A percentile compares a stretch with the other conserved stretches of the same genome.
phyloP scores from a whole-genome alignment of 2,113 vertebrate species.

The Stictonetta naevosa region DNA sequence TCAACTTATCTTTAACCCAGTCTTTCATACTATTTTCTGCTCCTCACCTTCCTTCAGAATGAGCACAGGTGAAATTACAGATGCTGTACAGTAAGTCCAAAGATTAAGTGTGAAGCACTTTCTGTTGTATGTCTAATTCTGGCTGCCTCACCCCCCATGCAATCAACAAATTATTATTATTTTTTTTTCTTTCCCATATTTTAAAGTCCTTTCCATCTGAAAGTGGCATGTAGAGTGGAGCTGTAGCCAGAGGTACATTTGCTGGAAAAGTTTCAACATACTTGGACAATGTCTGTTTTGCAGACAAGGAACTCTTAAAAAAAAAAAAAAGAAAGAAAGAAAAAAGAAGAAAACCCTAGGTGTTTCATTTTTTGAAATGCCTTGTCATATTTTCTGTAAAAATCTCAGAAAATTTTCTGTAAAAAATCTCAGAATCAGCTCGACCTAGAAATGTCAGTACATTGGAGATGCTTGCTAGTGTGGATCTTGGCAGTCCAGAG shows the following conservation, averaged over 20 bases:
- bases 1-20: neutral
- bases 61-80: neutral
- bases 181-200: neutral
- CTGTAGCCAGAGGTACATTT: neutral
- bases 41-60: neutral
- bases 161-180: neutral
- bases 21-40: neutral
- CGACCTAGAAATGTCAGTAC: constrained; percentile 34
- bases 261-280: neutral
- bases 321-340: too few relatives aligned
- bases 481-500: constrained; percentile 18
- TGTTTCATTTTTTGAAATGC: constrained; percentile 14
- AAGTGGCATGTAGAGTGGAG: neutral
- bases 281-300: neutral
- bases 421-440: constrained; percentile 13
- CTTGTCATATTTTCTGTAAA: neutral
- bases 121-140: neutral
- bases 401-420: neutral
- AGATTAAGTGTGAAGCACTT: neutral
- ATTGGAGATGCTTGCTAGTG: neutral
- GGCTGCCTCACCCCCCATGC: neutral
- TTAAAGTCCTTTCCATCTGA: neutral
- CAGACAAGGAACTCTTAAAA: neutral
- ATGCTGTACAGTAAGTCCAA: neutral
- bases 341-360: neutral